A percentile compares a stretch with the other conserved stretches of the same genome.
Conservation (phyloP, 2,113 vertebrate genomes). For the Dendropsophus ebraccatus region DNA sequence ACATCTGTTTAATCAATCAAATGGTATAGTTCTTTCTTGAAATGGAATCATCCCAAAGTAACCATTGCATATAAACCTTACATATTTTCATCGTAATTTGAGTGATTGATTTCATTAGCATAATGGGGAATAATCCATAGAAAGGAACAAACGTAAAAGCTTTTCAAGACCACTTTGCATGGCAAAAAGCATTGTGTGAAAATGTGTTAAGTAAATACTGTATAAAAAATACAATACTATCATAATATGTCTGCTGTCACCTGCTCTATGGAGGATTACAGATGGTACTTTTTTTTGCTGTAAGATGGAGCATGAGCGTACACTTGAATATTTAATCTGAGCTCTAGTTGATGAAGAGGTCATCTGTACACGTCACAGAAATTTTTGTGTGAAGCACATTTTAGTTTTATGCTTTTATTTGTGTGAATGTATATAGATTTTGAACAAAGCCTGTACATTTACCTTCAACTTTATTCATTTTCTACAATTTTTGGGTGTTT, state of each 20-base stretch:
- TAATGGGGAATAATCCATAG: conserved; percentile 50
- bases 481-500: background rate
- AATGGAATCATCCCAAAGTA: conserved; percentile 44
- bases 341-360: background rate
- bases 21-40: conserved; percentile 44
- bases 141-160: conserved; percentile 7
- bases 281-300: background rate
- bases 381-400: background rate
- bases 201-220: background rate
- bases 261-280: background rate
- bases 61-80: conserved; percentile 42
- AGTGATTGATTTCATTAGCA: conserved; percentile 55
- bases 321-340: background rate
- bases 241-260: background rate
- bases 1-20: conserved; percentile 49
- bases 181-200: background rate
- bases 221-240: background rate
- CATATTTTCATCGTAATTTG: conserved; percentile 40
- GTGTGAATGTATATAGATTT: background rate
- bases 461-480: background rate
- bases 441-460: background rate
- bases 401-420: background rate
- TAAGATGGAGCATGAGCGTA: background rate
- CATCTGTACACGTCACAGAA: background rate
- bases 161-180: conserved; percentile 28